phyloP scores from a whole-genome alignment of 2,888 invertebrate species.

The Adineta ricciae region DNA sequence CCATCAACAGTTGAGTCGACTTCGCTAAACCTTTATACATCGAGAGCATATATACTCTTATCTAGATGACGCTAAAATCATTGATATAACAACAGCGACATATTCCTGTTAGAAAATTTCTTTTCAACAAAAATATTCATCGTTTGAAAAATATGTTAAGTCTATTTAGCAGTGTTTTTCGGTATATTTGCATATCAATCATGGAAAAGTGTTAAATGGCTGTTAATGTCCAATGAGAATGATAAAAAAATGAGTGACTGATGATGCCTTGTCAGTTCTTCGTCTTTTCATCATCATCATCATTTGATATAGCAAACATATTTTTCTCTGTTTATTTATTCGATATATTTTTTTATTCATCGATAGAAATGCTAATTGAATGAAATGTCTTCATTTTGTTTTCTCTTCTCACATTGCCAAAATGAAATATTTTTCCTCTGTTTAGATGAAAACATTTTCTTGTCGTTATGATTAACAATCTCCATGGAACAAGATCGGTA shows the following conservation, averaged over 20 bases:
- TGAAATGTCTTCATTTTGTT: background rate
- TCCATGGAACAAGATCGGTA: background rate
- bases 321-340: background rate
- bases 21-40: background rate
- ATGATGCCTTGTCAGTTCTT: background rate
- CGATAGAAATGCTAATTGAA: background rate
- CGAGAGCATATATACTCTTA: too few relatives aligned
- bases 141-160: background rate
- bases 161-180: background rate
- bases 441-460: background rate
- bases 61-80: conserved; percentile 3
- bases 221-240: background rate
- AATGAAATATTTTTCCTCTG: background rate
- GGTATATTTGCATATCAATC: background rate
- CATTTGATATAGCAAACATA: background rate
- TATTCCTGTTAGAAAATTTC: background rate
- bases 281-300: background rate
- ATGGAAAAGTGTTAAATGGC: background rate
- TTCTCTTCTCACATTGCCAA: background rate
- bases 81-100: background rate
- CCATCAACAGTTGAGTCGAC: background rate
- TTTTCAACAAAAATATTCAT: background rate
- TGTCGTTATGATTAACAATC: background rate
- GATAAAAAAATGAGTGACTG: background rate
- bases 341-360: background rate